These are phyloP conservation scores for Aselliscus stoliczkanus DNA, from an alignment of 2,797 vertebrate genomes.

Conservation along the genomic window DNA sequence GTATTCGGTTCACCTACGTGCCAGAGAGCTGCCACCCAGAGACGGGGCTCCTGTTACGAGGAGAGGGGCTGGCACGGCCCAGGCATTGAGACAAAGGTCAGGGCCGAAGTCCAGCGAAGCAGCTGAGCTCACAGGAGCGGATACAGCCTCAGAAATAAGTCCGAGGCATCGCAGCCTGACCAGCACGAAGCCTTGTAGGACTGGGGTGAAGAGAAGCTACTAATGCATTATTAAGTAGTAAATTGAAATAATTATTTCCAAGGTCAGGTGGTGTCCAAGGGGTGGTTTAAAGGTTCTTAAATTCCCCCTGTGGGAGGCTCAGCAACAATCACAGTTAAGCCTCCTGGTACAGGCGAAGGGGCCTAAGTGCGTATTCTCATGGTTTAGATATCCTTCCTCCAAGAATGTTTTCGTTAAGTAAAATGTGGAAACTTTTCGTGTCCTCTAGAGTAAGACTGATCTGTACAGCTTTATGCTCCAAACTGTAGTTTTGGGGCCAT, in stretches of 20 bases:
- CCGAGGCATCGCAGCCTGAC: fast-evolving
- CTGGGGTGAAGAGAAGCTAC: background rate
- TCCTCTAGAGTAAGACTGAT: background rate
- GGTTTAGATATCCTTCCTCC: fast-evolving
- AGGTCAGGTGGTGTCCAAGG: background rate
- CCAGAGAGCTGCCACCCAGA: background rate
- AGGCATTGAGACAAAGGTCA: background rate
- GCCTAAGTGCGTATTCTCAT: fast-evolving
- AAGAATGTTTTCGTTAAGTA: background rate
- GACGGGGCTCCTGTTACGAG: background rate
- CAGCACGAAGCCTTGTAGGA: background rate
- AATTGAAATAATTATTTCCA: background rate
- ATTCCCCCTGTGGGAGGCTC: background rate
- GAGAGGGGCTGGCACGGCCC: background rate
- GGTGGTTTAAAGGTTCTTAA: background rate
- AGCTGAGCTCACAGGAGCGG: background rate
- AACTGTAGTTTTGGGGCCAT: background rate
- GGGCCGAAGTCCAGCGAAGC: background rate
- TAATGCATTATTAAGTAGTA: background rate
- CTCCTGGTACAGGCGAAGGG: background rate
- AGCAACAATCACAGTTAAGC: background rate
- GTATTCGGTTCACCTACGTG: background rate
- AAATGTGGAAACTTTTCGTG: background rate
- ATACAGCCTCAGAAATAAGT: background rate
- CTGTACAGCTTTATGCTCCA: background rate